These are phyloP conservation scores for Apamea sordens DNA, from an alignment of 2,888 invertebrate species.

Conservation along the genomic window DNA sequence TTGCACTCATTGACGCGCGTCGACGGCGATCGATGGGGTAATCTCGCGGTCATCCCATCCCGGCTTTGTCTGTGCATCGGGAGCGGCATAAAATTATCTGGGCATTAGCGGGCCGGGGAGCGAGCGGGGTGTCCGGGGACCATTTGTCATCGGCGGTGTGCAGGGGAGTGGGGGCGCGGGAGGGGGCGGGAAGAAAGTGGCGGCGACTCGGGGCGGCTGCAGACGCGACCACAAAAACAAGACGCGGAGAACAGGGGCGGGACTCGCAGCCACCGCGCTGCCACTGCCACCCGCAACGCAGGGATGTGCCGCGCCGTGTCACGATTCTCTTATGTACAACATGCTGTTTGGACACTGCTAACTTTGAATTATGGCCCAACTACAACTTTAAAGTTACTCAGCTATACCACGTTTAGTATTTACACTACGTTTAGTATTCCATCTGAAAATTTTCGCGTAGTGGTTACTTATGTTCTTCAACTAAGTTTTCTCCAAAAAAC, in stretches of 20 bases:
- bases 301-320: constrained; percentile 75
- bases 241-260: constrained; percentile 86
- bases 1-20: constrained; percentile 85
- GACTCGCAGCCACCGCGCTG: constrained; percentile 79
- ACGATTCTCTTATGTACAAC: constrained; percentile 70
- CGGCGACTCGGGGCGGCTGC: constrained; percentile 87
- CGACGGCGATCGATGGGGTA: constrained; percentile 84
- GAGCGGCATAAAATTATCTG: constrained; percentile 89
- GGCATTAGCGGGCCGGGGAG: constrained; percentile 84
- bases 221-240: constrained; percentile 90
- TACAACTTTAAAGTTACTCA: constrained; percentile 37
- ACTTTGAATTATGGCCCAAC: constrained; percentile 58
- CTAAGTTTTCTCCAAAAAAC: constrained; percentile 1
- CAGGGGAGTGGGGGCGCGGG: constrained; percentile 68
- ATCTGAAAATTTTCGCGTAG: constrained; percentile 19
- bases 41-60: constrained; percentile 86
- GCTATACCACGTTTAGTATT: constrained; percentile 15
- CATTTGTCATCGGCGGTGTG: constrained; percentile 89
- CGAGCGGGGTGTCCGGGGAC: constrained; percentile 85
- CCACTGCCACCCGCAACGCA: constrained; percentile 80
- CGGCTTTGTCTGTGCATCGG: constrained; percentile 83
- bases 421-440: constrained; percentile 9
- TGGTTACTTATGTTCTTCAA: neutral
- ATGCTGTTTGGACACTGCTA: constrained; percentile 72
- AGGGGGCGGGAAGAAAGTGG: constrained; percentile 82